A percentile compares a stretch with the other conserved stretches of the same genome.
These are phyloP conservation scores for human (Homo sapiens) DNA, from an alignment of 2,113 vertebrate genomes.

Conservation along the genomic window GRCh38 chr22:49336501-49337000, in stretches of 20 bases:
- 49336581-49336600: too few relatives aligned
- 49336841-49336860: neutral
- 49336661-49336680: too few relatives aligned
- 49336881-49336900: accelerated
- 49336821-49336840: accelerated
- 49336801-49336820: accelerated
- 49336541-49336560: too few relatives aligned
- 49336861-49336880: neutral
- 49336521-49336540: too few relatives aligned
- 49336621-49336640: too few relatives aligned
- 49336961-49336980: too few relatives aligned
- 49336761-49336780: accelerated
- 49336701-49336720: too few relatives aligned
- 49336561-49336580: too few relatives aligned
- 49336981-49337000: neutral
- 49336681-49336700: too few relatives aligned
- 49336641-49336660: too few relatives aligned
- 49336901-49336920: neutral
- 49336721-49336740: neutral
- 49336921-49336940: accelerated
- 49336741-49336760: neutral
- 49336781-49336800: accelerated
- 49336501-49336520: too few relatives aligned
- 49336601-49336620: too few relatives aligned
- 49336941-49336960: neutral